A percentile compares a stretch with the other conserved stretches of the same genome.
Conservation (phyloP, 1,140 invertebrate species). For the Zaprionus gabonicus region DNA sequence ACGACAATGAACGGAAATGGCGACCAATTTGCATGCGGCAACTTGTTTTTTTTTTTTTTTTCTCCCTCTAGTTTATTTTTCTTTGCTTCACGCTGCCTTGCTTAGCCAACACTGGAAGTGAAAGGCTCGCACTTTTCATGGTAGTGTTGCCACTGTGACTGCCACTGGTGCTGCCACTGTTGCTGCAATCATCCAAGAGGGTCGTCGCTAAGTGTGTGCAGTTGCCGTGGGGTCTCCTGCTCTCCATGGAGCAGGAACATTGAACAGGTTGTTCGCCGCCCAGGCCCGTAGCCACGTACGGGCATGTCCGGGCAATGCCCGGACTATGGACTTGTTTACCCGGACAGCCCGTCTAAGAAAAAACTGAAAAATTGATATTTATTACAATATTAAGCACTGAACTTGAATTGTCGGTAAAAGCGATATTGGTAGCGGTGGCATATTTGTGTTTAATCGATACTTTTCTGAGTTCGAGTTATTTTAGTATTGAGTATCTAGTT, state of each 20-base stretch:
- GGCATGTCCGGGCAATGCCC: too few relatives aligned
- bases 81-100: conserved; percentile 18
- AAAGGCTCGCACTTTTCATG: conserved; percentile 37
- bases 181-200: conserved; percentile 3
- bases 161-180: background rate
- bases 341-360: too few relatives aligned
- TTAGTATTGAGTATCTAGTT: too few relatives aligned
- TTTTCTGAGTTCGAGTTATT: too few relatives aligned
- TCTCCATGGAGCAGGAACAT: background rate
- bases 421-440: too few relatives aligned
- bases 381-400: too few relatives aligned
- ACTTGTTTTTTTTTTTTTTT: conserved; percentile 40
- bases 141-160: background rate
- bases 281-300: too few relatives aligned
- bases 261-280: background rate
- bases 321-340: too few relatives aligned
- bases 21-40: conserved; percentile 75
- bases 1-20: conserved; percentile 77
- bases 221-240: background rate
- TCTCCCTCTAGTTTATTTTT: conserved; percentile 9
- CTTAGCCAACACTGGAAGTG: conserved; percentile 44
- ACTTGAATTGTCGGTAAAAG: too few relatives aligned
- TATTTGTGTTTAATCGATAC: too few relatives aligned
- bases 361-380: too few relatives aligned
- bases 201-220: too few relatives aligned